Percentiles rank a stretch among this genome's conserved stretches.
phyloP scores from a whole-genome alignment of 2,797 vertebrate genomes.

The Capromys pilorides region DNA sequence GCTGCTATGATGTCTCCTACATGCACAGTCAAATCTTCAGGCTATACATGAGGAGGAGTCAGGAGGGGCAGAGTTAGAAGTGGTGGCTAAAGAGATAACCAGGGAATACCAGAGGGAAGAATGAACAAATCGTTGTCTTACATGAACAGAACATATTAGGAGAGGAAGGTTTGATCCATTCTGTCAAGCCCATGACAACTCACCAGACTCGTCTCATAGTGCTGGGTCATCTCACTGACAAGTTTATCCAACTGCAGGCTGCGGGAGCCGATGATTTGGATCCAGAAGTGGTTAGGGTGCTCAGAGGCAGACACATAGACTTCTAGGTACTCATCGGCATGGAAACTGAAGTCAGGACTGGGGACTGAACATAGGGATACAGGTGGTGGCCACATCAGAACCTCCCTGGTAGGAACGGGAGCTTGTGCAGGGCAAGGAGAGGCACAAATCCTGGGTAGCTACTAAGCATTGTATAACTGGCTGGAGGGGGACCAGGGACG shows the following conservation, averaged over 20 bases:
- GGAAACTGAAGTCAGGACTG: constrained; percentile 94
- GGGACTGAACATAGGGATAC: constrained; percentile 86
- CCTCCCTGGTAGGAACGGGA: not conserved
- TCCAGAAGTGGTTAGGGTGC: constrained; percentile 94
- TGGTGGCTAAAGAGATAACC: not conserved
- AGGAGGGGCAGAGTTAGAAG: not conserved
- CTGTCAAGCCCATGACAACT: constrained; percentile 16
- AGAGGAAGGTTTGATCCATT: not conserved
- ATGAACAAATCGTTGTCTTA: not conserved
- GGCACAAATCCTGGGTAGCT: constrained; percentile 6
- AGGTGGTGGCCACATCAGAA: not conserved
- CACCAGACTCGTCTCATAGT: constrained; percentile 87
- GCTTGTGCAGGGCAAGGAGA: not conserved
- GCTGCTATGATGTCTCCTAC: constrained; percentile 94
- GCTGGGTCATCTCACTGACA: constrained; percentile 90
- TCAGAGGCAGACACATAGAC: constrained; percentile 93
- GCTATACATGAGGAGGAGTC: constrained; percentile 79
- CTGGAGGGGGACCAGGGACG: not conserved
- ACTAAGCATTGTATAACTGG: constrained; percentile 50
- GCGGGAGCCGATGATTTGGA: constrained; percentile 93
- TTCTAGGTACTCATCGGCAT: constrained; percentile 92
- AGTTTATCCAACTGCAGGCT: constrained; percentile 93
- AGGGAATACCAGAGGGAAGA: not conserved
- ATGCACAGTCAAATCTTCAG: constrained; percentile 83
- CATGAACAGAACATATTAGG: not conserved